Percentiles rank a stretch among this genome's conserved stretches.
Conservation (phyloP, 2,113 vertebrate species). For the Misgurnus anguillicaudatus region DNA sequence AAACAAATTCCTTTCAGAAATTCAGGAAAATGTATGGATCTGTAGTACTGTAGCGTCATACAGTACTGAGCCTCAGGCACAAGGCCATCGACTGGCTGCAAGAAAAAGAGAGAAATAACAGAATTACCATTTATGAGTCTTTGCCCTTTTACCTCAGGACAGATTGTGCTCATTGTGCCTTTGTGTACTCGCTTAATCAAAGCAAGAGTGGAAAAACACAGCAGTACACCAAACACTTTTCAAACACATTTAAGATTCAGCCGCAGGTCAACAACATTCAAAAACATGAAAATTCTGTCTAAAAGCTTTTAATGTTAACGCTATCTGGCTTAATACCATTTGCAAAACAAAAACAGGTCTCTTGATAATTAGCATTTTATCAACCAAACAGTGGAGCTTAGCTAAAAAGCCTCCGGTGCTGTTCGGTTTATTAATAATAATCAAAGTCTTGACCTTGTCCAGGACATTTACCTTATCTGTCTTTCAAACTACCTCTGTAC, state of each 20-base stretch:
- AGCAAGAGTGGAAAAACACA: neutral
- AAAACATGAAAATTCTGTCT: neutral
- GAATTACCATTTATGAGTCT: constrained; percentile 8
- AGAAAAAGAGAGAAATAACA: neutral
- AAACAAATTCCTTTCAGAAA: constrained; percentile 5
- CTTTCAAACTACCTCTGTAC: neutral
- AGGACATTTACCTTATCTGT: constrained; percentile 5
- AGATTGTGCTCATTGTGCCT: neutral
- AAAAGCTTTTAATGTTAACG: neutral
- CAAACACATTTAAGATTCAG: constrained; percentile 11
- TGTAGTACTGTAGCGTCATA: neutral
- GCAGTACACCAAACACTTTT: neutral
- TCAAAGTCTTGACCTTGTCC: neutral
- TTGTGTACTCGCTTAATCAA: constrained; percentile 3
- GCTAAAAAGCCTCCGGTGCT: neutral
- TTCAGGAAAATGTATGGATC: neutral
- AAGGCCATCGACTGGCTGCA: neutral
- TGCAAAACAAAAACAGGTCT: constrained; percentile 11
- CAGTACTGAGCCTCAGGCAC: neutral
- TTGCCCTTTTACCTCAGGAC: constrained; percentile 1
- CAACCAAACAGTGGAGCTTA: constrained; percentile 6
- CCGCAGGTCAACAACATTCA: constrained; percentile 8
- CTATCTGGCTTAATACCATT: neutral
- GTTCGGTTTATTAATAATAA: constrained; percentile 21
- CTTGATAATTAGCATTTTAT: neutral